Conservation (phyloP, 2,797 vertebrate species). For the Peromyscus aztecus region DNA sequence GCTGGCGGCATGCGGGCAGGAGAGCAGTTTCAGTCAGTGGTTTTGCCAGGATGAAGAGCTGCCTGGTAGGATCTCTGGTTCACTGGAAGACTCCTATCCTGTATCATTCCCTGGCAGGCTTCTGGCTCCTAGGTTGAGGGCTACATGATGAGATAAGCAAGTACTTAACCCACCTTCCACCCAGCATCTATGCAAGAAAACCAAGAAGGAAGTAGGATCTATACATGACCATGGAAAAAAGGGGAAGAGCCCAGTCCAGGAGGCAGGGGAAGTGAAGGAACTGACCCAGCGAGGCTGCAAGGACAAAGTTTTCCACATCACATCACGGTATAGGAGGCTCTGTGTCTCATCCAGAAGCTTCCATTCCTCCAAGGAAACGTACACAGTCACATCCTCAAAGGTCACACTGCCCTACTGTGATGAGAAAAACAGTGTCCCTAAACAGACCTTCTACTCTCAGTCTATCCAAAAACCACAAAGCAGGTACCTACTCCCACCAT, state of each 20-base stretch:
- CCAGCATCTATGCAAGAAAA: background rate
- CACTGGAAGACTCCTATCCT: background rate
- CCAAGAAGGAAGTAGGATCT: background rate
- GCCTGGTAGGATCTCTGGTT: background rate
- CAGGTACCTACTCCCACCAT: too few species aligned
- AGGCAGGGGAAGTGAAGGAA: background rate
- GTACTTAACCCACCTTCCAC: background rate
- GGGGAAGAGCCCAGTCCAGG: background rate
- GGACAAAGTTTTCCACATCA: conserved; percentile 11
- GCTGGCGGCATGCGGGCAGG: background rate
- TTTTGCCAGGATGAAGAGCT: background rate
- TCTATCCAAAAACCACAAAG: background rate
- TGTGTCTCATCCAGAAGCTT: background rate
- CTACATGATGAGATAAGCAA: background rate
- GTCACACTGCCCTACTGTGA: background rate
- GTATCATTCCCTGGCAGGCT: background rate
- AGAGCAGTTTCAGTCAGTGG: background rate
- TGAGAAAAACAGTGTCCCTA: background rate
- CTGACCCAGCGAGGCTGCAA: background rate
- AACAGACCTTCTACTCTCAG: background rate
- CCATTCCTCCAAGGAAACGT: conserved; percentile 17
- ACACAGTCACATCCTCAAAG: conserved; percentile 26
- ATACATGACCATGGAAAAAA: background rate
- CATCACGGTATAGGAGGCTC: background rate
- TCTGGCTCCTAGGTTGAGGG: too few species aligned